A percentile compares a stretch with the other conserved stretches of the same genome.
Conservation (phyloP, 2,888 invertebrate genomes). For the Heteropelma amictum region DNA sequence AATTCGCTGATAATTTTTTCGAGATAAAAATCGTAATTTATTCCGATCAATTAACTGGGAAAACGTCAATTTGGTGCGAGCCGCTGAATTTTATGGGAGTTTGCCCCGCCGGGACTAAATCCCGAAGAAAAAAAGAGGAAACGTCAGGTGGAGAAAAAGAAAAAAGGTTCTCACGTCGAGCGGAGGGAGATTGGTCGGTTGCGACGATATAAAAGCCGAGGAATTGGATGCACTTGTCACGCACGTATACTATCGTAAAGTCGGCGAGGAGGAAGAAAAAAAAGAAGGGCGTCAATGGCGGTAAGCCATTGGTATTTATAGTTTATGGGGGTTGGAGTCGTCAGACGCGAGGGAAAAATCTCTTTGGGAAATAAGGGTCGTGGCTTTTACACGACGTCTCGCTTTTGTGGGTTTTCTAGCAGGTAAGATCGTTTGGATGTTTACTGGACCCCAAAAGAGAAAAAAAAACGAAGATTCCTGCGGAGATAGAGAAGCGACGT, state of each 20-base stretch:
- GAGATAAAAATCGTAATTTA: too few species aligned
- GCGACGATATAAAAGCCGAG: slow-evolving; percentile 4
- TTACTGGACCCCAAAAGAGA: neutral
- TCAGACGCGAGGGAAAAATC: slow-evolving; percentile 60
- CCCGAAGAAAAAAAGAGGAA: slow-evolving; percentile 22
- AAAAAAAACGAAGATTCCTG: neutral
- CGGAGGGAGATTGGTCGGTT: slow-evolving; percentile 28
- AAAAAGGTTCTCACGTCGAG: slow-evolving; percentile 54
- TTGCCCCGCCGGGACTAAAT: too few species aligned
- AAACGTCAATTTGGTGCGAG: too few species aligned
- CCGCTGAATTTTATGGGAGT: too few species aligned
- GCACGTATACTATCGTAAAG: slow-evolving; percentile 4
- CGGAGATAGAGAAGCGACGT: neutral
- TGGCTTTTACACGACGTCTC: slow-evolving; percentile 67
- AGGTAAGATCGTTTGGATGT: slow-evolving; percentile 21
- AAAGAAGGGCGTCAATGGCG: slow-evolving; percentile 48
- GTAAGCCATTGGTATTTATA: neutral
- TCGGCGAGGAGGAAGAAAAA: slow-evolving; percentile 4
- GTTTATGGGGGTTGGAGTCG: slow-evolving; percentile 58
- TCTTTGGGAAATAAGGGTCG: slow-evolving; percentile 60
- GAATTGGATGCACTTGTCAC: slow-evolving; percentile 20
- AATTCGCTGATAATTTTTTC: too few species aligned
- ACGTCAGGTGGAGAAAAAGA: too few species aligned
- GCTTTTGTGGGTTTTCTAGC: neutral
- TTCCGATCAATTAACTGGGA: too few species aligned